Conservation (phyloP, 2,113 vertebrate genomes). For the Pachypanchax playfairii region DNA sequence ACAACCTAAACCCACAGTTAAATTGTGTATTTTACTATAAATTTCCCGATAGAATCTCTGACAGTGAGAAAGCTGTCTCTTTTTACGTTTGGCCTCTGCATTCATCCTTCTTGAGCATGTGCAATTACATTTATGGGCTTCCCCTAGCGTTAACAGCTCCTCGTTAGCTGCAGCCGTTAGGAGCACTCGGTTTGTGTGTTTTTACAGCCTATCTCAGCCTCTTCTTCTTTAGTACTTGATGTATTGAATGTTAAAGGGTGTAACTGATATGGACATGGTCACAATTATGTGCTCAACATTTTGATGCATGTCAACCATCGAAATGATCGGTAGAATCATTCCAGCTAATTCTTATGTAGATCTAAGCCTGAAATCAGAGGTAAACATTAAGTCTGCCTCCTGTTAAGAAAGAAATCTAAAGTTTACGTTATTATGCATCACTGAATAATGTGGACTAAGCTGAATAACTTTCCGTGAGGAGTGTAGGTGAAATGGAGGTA, state of each 20-base stretch:
- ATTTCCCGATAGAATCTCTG: not conserved
- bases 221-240: not conserved
- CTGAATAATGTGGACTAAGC: not conserved
- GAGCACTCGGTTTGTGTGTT: not conserved
- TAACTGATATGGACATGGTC: not conserved
- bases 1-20: not conserved
- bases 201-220: not conserved
- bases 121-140: not conserved
- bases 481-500: too few species aligned
- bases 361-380: not conserved
- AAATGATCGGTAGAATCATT: not conserved
- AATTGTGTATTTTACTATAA: too few species aligned
- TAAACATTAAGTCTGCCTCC: not conserved
- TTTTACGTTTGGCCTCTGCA: not conserved
- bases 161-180: not conserved
- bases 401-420: not conserved
- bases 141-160: not conserved
- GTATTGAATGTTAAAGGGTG: not conserved
- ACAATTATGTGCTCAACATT: not conserved
- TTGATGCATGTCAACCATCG: not conserved
- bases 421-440: conserved; percentile 10
- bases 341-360: conserved; percentile 5
- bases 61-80: not conserved
- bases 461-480: too few species aligned
- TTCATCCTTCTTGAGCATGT: not conserved